Evolutionary conservation across 1,140 invertebrate genomes (phyloP).

Genomic region (Drosophila sproati): DNA sequence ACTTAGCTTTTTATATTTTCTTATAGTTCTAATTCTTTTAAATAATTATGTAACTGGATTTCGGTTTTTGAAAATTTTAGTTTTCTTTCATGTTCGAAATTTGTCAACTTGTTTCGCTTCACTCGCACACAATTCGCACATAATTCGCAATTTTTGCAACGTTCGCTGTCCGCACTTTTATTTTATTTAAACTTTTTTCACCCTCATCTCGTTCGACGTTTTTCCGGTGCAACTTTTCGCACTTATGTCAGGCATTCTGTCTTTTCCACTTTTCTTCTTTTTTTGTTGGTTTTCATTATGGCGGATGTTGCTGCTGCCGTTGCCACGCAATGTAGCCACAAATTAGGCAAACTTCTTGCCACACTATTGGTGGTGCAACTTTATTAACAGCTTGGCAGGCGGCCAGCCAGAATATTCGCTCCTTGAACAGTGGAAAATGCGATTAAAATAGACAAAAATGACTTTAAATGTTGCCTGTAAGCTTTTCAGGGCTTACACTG

Average conservation of each 20-base stretch:
- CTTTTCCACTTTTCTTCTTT: background rate
- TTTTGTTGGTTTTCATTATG: slow-evolving; percentile 13
- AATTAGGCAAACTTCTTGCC: slow-evolving; percentile 70
- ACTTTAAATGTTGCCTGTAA: slow-evolving; percentile 12
- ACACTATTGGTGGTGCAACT: slow-evolving; percentile 38
- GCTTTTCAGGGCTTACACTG: slow-evolving; percentile 9
- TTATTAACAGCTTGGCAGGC: slow-evolving; percentile 74
- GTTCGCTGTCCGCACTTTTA: background rate
- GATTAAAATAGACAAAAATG: background rate
- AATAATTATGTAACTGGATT: too few species aligned
- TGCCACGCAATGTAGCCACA: slow-evolving; percentile 48
- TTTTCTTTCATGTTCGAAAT: background rate
- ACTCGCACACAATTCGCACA: slow-evolving; percentile 12
- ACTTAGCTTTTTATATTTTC: too few species aligned
- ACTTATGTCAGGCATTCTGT: slow-evolving; percentile 15
- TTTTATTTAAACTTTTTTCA: slow-evolving; percentile 7
- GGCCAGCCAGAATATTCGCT: slow-evolving; percentile 50
- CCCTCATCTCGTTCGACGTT: slow-evolving; percentile 11
- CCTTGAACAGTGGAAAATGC: slow-evolving; percentile 4
- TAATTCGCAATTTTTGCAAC: slow-evolving; percentile 3
- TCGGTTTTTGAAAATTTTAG: background rate
- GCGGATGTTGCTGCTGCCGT: slow-evolving; percentile 1
- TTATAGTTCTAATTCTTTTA: too few species aligned
- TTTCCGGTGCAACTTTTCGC: slow-evolving; percentile 34
- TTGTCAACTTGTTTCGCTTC: background rate